phyloP scores from a whole-genome alignment of 92 coral and sea anemone genomes.

The Heliopora coerulea region DNA sequence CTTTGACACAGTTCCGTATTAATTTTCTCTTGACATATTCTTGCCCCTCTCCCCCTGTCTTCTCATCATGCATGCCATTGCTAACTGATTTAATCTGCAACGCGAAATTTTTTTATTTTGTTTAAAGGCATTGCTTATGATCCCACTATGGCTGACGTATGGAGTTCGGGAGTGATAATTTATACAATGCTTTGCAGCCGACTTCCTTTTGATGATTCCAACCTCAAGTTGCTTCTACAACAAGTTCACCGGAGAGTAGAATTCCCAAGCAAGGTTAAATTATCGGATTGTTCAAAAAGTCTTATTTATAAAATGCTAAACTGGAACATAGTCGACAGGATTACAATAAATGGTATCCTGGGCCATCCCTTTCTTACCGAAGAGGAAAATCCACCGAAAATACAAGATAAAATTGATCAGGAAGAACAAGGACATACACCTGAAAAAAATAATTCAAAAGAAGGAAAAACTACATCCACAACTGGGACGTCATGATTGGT shows the following conservation, averaged over 20 bases:
- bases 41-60: no score
- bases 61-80: no score
- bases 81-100: no score
- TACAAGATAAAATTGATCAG: constrained; percentile 3
- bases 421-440: constrained; percentile 28
- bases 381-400: constrained; percentile 28
- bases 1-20: no score
- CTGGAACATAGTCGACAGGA: constrained; percentile 89
- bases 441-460: constrained; percentile 25
- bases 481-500: no score
- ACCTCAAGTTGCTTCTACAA: constrained; percentile 81
- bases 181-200: constrained; percentile 96
- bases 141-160: constrained; percentile 91
- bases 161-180: constrained; percentile 99
- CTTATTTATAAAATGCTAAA: constrained; percentile 83
- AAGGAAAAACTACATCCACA: constrained; percentile 28
- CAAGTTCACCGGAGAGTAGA: constrained; percentile 91
- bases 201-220: constrained; percentile 93
- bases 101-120: background rate
- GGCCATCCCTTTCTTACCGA: constrained; percentile 26
- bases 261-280: constrained; percentile 74
- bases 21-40: no score
- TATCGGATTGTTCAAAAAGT: constrained; percentile 71
- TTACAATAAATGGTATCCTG: constrained; percentile 56
- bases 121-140: constrained; percentile 91